Evolutionary conservation across 2,113 vertebrate genomes (phyloP).

Genomic region (Deroptyus accipitrinus): DNA sequence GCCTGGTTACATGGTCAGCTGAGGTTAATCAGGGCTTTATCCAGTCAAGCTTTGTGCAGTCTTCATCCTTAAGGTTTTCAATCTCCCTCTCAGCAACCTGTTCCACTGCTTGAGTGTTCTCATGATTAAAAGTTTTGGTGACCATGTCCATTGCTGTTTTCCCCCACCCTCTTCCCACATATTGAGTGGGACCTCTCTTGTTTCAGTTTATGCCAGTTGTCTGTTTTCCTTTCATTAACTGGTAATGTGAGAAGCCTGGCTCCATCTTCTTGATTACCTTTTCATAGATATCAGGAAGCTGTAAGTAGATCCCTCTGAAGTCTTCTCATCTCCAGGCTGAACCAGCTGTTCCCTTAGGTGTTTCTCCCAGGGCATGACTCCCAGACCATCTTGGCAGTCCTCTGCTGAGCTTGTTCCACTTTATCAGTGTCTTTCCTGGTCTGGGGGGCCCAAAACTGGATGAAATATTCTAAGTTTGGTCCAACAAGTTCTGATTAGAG

Average conservation of each 20-base stretch:
- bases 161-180: neutral
- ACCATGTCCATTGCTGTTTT: neutral
- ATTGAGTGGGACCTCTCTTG: neutral
- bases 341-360: constrained; percentile 19
- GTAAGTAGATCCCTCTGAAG: neutral
- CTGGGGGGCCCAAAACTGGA: constrained; percentile 15
- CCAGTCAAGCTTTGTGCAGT: neutral
- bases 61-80: neutral
- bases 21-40: neutral
- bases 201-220: neutral
- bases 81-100: neutral
- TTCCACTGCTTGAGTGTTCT: neutral
- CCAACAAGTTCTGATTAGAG: constrained; percentile 42
- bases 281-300: neutral
- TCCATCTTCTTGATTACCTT: neutral
- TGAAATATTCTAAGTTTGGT: constrained; percentile 1
- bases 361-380: neutral
- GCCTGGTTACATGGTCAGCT: neutral
- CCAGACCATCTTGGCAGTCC: constrained; percentile 24
- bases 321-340: neutral
- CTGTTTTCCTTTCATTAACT: neutral
- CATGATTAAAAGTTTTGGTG: neutral
- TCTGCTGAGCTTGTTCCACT: constrained; percentile 9
- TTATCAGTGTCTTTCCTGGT: constrained; percentile 34
- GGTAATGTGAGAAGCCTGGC: neutral